phyloP scores from a whole-genome alignment of 2,888 invertebrate species.

The Branchipolynoe longqiensis region DNA sequence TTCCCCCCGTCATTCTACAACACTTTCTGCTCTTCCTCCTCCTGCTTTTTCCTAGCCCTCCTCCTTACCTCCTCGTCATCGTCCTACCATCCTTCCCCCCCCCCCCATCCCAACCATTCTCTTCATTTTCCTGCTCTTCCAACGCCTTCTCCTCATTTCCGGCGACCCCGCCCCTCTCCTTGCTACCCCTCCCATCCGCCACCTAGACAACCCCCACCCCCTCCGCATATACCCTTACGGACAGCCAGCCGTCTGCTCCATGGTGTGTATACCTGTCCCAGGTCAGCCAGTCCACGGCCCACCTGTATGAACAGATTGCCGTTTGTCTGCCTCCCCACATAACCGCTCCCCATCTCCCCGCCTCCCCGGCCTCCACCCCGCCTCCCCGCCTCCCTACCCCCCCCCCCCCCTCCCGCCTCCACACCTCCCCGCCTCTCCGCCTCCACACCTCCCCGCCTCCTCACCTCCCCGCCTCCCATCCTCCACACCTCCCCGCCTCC shows the following conservation, averaged over 20 bases:
- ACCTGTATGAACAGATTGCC: conserved; percentile 22
- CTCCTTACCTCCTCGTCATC: too few relatives aligned
- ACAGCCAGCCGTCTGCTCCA: not conserved
- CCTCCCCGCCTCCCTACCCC: not conserved
- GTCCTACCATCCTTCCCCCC: too few relatives aligned
- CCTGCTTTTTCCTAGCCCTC: too few relatives aligned
- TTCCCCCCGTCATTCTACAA: too few relatives aligned
- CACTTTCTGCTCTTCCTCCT: too few relatives aligned
- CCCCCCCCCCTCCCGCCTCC: not conserved
- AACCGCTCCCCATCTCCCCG: not conserved
- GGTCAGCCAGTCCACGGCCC: conserved; percentile 35
- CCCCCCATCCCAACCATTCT: too few relatives aligned
- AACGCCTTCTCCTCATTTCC: too few relatives aligned
- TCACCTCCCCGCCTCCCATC: too few relatives aligned
- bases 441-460: not conserved
- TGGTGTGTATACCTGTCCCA: conserved; percentile 18
- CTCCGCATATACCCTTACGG: not conserved
- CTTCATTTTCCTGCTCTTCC: too few relatives aligned
- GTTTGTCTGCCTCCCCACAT: not conserved
- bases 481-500: too few relatives aligned
- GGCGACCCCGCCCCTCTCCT: too few relatives aligned
- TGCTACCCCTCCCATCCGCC: not conserved
- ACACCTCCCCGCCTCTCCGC: not conserved
- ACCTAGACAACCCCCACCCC: not conserved
- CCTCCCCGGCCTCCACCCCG: not conserved